A percentile compares a stretch with the other conserved stretches of the same genome.
Conservation (phyloP, 1,140 invertebrate species). For the Drosophila malerkotliana region DNA sequence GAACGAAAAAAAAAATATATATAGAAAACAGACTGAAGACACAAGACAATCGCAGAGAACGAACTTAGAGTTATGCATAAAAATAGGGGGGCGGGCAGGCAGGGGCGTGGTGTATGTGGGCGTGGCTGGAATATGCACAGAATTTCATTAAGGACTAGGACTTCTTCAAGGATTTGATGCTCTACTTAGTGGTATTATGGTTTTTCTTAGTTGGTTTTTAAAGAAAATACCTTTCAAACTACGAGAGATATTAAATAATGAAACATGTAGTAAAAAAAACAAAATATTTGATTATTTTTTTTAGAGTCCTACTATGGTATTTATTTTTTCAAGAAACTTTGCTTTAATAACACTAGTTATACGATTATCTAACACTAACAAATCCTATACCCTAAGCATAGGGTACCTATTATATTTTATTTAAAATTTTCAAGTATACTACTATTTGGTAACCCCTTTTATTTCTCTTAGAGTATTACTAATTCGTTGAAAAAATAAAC, state of each 20-base stretch:
- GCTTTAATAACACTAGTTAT: too few relatives aligned
- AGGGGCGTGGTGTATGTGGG: slow-evolving; percentile 25
- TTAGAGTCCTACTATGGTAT: too few relatives aligned
- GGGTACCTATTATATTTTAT: too few relatives aligned
- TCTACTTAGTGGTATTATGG: neutral
- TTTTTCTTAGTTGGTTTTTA: neutral
- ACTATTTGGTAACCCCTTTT: neutral
- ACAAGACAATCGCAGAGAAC: slow-evolving; percentile 64
- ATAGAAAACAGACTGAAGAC: slow-evolving; percentile 3
- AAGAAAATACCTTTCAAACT: neutral
- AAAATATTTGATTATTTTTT: neutral
- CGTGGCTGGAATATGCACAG: slow-evolving; percentile 74
- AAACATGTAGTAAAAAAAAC: too few relatives aligned
- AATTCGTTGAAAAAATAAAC: neutral
- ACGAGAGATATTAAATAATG: too few relatives aligned
- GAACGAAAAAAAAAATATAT: neutral
- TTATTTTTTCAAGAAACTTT: too few relatives aligned
- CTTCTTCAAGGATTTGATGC: slow-evolving; percentile 36
- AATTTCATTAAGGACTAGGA: slow-evolving; percentile 68
- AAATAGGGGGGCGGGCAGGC: slow-evolving; percentile 15
- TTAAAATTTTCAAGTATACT: too few relatives aligned
- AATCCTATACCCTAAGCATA: too few relatives aligned
- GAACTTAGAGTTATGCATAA: slow-evolving; percentile 72
- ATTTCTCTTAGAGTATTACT: neutral
- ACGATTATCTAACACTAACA: too few relatives aligned